Evolutionary conservation across 2,113 vertebrate species (phyloP), one percentile per base, ranked within the genome.

Genomic region (Notechis scutatus): DNA sequence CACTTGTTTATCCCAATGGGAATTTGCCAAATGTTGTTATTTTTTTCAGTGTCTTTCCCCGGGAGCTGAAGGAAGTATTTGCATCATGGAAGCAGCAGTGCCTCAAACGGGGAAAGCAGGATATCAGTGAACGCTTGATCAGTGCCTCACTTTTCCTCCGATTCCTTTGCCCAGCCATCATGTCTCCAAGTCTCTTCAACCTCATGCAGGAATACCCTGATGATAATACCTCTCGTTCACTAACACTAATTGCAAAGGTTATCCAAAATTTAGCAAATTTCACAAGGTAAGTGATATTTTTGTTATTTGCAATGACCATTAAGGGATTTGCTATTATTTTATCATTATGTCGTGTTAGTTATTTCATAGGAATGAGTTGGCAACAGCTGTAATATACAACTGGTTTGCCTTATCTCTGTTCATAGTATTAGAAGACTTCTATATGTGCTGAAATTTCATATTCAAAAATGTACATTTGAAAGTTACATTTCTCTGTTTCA

Each of bases 181-280:
- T 99, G 99, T 99, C 99, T 1, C 99, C 99, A 52, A 99, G 99
- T 18, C 99, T 99, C 92, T 99, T 99, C 95, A 98, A 94, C 96
- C 98, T 99, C 87, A 99, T 98, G 97, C 99, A 99, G 97, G 99
- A 99, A 89, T 99, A 99, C 0, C 99, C 99, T 0, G 99, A 99
- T 1, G 98, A 99, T 96, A 98, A 98, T 18, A 99, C 99, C 0
- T 98, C 99, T 9, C 98, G 99, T 6, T 99, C 99, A 0, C 98
- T 99, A 91, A 99, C 99, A 0, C 98, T 99, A 86, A 99, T 99
- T 47, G 99, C 99, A 91, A 99, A 99, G 96, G 99, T 99, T 97
- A 99, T 99, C 96, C 99, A 99, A 97, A 99, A 99, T 95, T 98
- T 99, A 34, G 99, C 99, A 96, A 99, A 99, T 96, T 99, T 99